Conservation (phyloP, 2,113 vertebrate species). For the Planiliza haematocheilus region DNA sequence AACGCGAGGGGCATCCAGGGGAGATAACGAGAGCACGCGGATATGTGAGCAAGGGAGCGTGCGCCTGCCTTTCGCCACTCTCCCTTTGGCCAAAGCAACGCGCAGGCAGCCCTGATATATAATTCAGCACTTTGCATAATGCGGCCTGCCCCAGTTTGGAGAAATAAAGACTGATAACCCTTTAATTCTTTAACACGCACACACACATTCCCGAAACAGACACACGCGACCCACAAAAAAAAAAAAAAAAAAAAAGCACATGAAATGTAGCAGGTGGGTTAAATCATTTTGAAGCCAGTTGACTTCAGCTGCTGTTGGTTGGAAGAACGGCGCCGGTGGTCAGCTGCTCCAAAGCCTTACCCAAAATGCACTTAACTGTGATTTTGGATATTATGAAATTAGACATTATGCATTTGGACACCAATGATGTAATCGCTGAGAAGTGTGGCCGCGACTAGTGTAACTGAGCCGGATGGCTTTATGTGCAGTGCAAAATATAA, state of each 20-base stretch:
- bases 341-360: too few relatives aligned
- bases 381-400: too few relatives aligned
- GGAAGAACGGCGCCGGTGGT: background rate
- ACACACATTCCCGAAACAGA: slow-evolving; percentile 9
- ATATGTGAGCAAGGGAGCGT: slow-evolving; percentile 9
- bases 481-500: too few relatives aligned
- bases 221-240: slow-evolving; percentile 37
- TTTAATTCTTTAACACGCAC: slow-evolving; percentile 64
- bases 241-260: slow-evolving; percentile 5
- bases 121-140: slow-evolving; percentile 82
- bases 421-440: too few relatives aligned
- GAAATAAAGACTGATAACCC: slow-evolving; percentile 71
- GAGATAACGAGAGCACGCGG: slow-evolving; percentile 2
- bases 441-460: too few relatives aligned
- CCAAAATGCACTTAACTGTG: too few relatives aligned
- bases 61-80: slow-evolving; percentile 41
- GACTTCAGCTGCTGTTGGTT: slow-evolving; percentile 3
- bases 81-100: slow-evolving; percentile 62
- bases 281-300: slow-evolving; percentile 4
- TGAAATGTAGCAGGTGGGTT: slow-evolving; percentile 38
- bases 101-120: slow-evolving; percentile 75
- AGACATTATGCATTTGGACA: too few relatives aligned
- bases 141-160: slow-evolving; percentile 73
- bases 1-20: background rate
- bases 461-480: too few relatives aligned